Conservation (phyloP, 2,113 vertebrate genomes). For the Erythrocebus patas region DNA sequence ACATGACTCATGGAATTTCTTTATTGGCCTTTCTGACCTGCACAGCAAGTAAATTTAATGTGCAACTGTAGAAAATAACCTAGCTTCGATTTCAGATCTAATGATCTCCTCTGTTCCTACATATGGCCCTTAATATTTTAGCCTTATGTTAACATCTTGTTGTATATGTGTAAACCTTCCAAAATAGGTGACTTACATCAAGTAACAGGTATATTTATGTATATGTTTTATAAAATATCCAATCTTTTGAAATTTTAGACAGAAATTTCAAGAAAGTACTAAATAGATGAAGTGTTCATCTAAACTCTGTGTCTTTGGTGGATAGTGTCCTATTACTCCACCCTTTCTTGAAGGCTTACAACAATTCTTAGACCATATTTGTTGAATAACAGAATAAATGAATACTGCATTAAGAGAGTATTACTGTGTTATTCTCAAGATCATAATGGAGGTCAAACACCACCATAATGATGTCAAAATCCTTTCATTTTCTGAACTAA, state of each 20-base stretch:
- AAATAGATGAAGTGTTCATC: not conserved
- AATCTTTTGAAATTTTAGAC: not conserved
- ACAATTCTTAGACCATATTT: not conserved
- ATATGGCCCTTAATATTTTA: conserved; percentile 23
- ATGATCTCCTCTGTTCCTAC: not conserved
- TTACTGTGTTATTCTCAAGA: conserved; percentile 3
- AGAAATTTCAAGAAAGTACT: not conserved
- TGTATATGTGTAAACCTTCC: conserved; percentile 6
- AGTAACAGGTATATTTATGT: not conserved
- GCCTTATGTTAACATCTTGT: conserved; percentile 18
- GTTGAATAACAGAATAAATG: not conserved
- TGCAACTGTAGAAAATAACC: conserved; percentile 57
- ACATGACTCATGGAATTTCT: conserved; percentile 67
- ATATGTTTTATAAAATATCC: not conserved
- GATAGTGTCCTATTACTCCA: not conserved
- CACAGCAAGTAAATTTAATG: conserved; percentile 66
- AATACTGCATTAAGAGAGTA: not conserved
- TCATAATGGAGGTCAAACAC: not conserved
- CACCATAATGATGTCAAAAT: not conserved
- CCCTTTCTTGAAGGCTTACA: not conserved
- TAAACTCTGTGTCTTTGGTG: not conserved
- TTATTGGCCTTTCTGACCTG: conserved; percentile 65
- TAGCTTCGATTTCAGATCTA: conserved; percentile 42
- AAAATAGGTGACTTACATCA: conserved; percentile 5
- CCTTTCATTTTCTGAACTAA: conserved; percentile 23